Conservation (phyloP, 2,888 invertebrate genomes). For the Phortica magna region DNA sequence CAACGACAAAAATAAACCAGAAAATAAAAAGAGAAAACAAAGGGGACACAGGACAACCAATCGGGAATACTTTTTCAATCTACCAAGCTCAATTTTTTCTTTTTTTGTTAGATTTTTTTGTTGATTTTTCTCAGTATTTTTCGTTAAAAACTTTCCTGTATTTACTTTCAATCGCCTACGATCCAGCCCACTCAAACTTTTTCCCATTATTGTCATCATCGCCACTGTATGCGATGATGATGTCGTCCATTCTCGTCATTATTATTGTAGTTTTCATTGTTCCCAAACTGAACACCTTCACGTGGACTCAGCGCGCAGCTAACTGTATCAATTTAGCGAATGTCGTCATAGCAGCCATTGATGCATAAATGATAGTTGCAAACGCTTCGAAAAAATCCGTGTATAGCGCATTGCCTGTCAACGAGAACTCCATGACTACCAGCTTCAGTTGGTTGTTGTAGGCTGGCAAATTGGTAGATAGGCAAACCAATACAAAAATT, state of each 20-base stretch:
- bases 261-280: conserved; percentile 58
- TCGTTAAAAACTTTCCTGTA: conserved; percentile 17
- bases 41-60: background rate
- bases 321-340: conserved; percentile 71
- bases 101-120: background rate
- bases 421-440: background rate
- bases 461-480: background rate
- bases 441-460: background rate
- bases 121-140: background rate
- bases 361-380: conserved; percentile 71
- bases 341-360: conserved; percentile 72
- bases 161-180: conserved; percentile 21
- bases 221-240: background rate
- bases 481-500: background rate
- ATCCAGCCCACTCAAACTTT: background rate
- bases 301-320: conserved; percentile 37
- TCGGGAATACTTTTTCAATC: conserved; percentile 26
- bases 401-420: background rate
- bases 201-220: background rate
- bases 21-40: background rate
- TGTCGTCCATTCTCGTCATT: background rate
- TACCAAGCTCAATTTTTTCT: background rate
- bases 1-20: background rate
- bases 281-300: conserved; percentile 22
- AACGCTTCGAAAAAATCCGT: conserved; percentile 3